Percentiles rank a stretch among this genome's conserved stretches.
phyloP scores from a whole-genome alignment of 2,888 invertebrate species.

The Lasioglossum morio region DNA sequence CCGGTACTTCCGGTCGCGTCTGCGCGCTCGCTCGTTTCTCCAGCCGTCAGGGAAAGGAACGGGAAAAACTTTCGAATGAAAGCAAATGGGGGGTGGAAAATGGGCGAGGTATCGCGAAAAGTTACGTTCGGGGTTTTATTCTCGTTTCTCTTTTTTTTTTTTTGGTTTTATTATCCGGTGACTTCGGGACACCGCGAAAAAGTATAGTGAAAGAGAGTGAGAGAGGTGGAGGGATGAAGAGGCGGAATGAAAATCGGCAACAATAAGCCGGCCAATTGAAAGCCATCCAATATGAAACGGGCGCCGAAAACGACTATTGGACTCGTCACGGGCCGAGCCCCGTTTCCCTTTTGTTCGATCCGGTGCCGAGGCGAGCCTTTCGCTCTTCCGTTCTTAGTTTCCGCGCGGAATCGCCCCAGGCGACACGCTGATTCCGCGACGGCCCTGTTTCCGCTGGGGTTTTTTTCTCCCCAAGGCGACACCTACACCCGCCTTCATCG shows the following conservation, averaged over 20 bases:
- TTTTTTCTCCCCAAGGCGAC: background rate
- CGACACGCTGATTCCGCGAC: background rate
- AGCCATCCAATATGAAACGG: constrained; percentile 43
- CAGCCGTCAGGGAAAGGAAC: background rate
- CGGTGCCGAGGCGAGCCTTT: background rate
- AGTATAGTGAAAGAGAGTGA: background rate
- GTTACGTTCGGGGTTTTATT: background rate
- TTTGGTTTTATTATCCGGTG: background rate
- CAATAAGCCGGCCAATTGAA: constrained; percentile 54
- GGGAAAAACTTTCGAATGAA: background rate
- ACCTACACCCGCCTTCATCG: background rate
- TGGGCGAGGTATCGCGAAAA: constrained; percentile 9
- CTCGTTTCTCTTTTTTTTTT: background rate
- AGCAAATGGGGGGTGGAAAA: background rate
- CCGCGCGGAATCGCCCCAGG: background rate
- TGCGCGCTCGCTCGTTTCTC: background rate
- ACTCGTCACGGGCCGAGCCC: constrained; percentile 32
- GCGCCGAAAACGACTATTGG: constrained; percentile 42
- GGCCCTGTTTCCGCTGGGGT: background rate
- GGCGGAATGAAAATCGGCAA: constrained; percentile 46
- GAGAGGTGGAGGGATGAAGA: background rate
- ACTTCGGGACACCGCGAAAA: background rate
- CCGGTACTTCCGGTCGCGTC: background rate
- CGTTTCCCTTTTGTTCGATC: constrained; percentile 19
- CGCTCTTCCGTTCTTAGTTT: background rate